A percentile compares a stretch with the other conserved stretches of the same genome.
These are phyloP conservation scores for Acanthosepion esculentum DNA, from an alignment of 2,888 invertebrate genomes.

Conservation along the genomic window DNA sequence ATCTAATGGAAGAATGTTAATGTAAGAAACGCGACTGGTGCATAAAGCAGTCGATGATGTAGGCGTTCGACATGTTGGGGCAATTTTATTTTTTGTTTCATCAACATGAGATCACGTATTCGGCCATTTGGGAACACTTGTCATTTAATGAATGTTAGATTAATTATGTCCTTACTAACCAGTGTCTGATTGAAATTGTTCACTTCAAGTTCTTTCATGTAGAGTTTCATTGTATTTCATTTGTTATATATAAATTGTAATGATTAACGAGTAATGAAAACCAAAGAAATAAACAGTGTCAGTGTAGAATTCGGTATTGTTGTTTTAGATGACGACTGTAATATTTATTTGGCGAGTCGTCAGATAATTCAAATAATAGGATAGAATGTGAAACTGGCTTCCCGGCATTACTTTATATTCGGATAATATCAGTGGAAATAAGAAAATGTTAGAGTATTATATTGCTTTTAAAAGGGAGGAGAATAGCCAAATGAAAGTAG, in stretches of 20 bases:
- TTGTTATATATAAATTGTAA: background rate
- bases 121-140: background rate
- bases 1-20: background rate
- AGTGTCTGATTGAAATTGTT: background rate
- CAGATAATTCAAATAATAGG: background rate
- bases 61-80: background rate
- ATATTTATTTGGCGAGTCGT: background rate
- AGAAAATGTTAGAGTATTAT: too few relatives aligned
- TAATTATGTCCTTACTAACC: background rate
- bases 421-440: too few relatives aligned
- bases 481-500: too few relatives aligned
- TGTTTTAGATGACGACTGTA: background rate
- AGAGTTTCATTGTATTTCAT: background rate
- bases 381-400: too few relatives aligned
- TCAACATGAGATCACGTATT: background rate
- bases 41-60: too few relatives aligned
- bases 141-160: background rate
- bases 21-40: background rate
- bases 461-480: too few relatives aligned
- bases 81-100: background rate
- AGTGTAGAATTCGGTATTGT: background rate
- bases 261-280: background rate
- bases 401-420: too few relatives aligned
- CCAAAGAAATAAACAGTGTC: background rate
- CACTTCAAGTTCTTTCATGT: background rate